A percentile compares a stretch with the other conserved stretches of the same genome.
Evolutionary conservation across 2,113 vertebrate species (phyloP).

Genomic region (Physeter macrocephalus): DNA sequence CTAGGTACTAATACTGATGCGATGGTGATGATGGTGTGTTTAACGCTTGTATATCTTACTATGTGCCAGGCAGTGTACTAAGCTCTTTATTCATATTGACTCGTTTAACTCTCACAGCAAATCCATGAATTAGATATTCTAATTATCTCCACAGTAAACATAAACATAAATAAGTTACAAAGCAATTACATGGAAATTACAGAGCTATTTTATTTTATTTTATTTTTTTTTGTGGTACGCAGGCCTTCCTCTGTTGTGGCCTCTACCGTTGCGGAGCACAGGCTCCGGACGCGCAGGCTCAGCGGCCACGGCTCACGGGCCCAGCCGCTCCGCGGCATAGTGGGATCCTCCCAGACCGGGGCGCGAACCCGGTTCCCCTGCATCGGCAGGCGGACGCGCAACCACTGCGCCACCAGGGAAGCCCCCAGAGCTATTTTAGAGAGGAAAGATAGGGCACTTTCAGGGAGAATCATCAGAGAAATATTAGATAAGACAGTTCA

Average conservation of each 20-base stretch:
- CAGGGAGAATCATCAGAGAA: neutral
- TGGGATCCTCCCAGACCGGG: too few relatives aligned
- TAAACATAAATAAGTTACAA: neutral
- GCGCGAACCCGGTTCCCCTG: too few relatives aligned
- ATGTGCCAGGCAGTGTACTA: neutral
- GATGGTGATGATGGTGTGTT: neutral
- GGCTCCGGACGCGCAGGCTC: too few relatives aligned
- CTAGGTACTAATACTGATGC: neutral
- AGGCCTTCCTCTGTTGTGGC: too few relatives aligned
- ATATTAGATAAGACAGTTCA: neutral
- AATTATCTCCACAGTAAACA: neutral
- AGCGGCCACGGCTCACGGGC: too few relatives aligned
- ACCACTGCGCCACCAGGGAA: too few relatives aligned
- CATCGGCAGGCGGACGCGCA: too few relatives aligned
- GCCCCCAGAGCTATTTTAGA: too few relatives aligned
- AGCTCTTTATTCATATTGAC: neutral
- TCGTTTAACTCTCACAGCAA: neutral
- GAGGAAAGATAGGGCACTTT: neutral
- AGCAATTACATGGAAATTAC: neutral
- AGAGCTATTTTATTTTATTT: neutral
- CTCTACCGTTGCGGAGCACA: too few relatives aligned
- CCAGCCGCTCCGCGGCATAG: too few relatives aligned
- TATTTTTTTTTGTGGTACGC: too few relatives aligned
- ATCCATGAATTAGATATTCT: neutral
- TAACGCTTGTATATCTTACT: neutral